A percentile compares a stretch with the other conserved stretches of the same genome.
Evolutionary conservation across 2,888 invertebrate genomes (phyloP).

Genomic region (Notodonta dromedarius): DNA sequence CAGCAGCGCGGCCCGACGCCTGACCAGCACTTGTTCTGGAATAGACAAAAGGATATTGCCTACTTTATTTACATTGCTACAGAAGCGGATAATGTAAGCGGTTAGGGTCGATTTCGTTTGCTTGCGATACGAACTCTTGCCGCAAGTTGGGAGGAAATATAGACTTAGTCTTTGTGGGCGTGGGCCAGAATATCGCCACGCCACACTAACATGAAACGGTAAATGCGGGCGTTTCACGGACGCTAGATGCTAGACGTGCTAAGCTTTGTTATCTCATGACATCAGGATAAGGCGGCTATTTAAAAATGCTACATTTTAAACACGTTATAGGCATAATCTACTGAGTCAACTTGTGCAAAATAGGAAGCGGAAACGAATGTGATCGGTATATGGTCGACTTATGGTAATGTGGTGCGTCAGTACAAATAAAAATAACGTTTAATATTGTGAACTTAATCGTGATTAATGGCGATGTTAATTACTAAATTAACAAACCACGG

Average conservation of each 20-base stretch:
- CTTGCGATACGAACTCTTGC: too few species aligned
- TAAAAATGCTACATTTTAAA: background rate
- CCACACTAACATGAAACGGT: too few species aligned
- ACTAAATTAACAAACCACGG: conserved; percentile 16
- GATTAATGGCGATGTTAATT: conserved; percentile 6
- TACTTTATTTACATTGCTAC: background rate
- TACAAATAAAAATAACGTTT: too few species aligned
- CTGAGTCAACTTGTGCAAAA: background rate
- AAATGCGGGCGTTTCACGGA: too few species aligned
- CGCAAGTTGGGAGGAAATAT: too few species aligned
- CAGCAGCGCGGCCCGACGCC: conserved; percentile 75
- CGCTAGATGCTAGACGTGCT: too few species aligned
- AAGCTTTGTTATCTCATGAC: background rate
- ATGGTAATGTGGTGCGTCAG: too few species aligned
- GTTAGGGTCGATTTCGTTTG: too few species aligned
- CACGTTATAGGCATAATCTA: background rate
- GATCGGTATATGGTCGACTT: background rate
- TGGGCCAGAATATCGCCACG: too few species aligned
- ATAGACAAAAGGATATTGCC: conserved; percentile 11
- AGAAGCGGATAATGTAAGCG: background rate
- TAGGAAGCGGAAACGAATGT: background rate
- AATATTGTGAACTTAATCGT: background rate
- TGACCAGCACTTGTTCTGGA: conserved; percentile 76
- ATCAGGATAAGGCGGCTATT: too few species aligned
- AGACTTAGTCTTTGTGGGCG: too few species aligned